phyloP scores from a whole-genome alignment of 2,888 invertebrate species.

The Caprella mutica region DNA sequence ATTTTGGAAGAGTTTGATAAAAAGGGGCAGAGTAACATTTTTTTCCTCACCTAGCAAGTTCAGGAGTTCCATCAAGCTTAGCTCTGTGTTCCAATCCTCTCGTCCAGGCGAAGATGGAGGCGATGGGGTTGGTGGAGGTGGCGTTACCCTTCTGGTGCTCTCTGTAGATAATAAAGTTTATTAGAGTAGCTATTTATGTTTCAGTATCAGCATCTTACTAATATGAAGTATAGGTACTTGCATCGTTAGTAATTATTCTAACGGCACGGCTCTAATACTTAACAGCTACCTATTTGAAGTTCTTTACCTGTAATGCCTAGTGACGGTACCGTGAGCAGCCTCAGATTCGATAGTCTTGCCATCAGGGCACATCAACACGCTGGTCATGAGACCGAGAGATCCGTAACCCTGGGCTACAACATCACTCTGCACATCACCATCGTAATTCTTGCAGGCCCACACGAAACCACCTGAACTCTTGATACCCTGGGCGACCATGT shows the following conservation, averaged over 20 bases:
- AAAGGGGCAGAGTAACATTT: no score
- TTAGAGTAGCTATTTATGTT: no score
- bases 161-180: no score
- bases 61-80: constrained; percentile 63
- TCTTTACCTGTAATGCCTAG: no score
- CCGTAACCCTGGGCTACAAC: constrained; percentile 64
- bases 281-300: no score
- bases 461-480: constrained; percentile 77
- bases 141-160: constrained; percentile 73
- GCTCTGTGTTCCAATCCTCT: constrained; percentile 71
- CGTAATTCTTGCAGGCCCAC: constrained; percentile 89
- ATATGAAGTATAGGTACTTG: no score
- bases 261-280: no score
- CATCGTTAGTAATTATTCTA: no score
- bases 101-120: constrained; percentile 86
- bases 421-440: constrained; percentile 83
- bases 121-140: constrained; percentile 82
- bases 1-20: no score
- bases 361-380: constrained; percentile 48
- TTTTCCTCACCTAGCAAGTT: constrained; percentile 49
- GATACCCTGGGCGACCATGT: constrained; percentile 77
- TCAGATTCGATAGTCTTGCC: constrained; percentile 50
- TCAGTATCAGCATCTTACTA: no score
- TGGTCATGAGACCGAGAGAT: constrained; percentile 64
- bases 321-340: constrained; percentile 51